Conservation (phyloP, 2,113 vertebrate genomes). For the Rana temporaria region DNA sequence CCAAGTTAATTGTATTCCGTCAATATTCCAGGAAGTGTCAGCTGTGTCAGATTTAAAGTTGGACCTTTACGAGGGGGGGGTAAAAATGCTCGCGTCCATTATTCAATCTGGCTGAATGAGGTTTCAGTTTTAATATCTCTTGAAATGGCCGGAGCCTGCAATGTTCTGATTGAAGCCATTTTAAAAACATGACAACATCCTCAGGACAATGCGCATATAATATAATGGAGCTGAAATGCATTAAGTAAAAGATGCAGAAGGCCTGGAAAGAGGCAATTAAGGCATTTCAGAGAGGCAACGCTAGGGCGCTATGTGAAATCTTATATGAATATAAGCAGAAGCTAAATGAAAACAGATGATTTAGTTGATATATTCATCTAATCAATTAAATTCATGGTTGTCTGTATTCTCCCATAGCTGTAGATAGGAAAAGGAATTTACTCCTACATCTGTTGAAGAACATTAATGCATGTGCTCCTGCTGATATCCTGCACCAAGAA, state of each 20-base stretch:
- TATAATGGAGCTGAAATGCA: slow-evolving; percentile 63
- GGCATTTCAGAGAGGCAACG: slow-evolving; percentile 65
- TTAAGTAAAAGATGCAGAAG: slow-evolving; percentile 62
- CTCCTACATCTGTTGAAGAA: slow-evolving; percentile 37
- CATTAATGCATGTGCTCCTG: slow-evolving; percentile 36
- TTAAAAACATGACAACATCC: slow-evolving; percentile 69
- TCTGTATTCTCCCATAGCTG: slow-evolving; percentile 28
- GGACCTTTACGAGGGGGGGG: slow-evolving; percentile 52
- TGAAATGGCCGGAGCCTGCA: slow-evolving; percentile 61
- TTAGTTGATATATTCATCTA: slow-evolving; percentile 58
- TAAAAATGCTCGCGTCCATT: slow-evolving; percentile 56
- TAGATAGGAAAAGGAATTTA: slow-evolving; percentile 26
- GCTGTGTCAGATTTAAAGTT: slow-evolving; percentile 61
- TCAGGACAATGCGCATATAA: slow-evolving; percentile 64
- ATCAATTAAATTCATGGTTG: slow-evolving; percentile 48
- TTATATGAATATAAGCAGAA: slow-evolving; percentile 47
- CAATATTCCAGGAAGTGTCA: slow-evolving; percentile 61
- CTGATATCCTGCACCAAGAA: slow-evolving; percentile 36
- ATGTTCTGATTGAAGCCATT: slow-evolving; percentile 67
- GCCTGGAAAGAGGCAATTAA: slow-evolving; percentile 61
- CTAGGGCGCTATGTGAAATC: slow-evolving; percentile 56
- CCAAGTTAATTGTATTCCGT: slow-evolving; percentile 67
- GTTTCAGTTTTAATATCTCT: slow-evolving; percentile 62
- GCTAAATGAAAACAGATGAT: slow-evolving; percentile 66
- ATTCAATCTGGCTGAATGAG: slow-evolving; percentile 64